Percentiles rank a stretch among this genome's conserved stretches.
Evolutionary conservation across 1,140 invertebrate genomes (phyloP).

Genomic region (Drosophila jambulina): DNA sequence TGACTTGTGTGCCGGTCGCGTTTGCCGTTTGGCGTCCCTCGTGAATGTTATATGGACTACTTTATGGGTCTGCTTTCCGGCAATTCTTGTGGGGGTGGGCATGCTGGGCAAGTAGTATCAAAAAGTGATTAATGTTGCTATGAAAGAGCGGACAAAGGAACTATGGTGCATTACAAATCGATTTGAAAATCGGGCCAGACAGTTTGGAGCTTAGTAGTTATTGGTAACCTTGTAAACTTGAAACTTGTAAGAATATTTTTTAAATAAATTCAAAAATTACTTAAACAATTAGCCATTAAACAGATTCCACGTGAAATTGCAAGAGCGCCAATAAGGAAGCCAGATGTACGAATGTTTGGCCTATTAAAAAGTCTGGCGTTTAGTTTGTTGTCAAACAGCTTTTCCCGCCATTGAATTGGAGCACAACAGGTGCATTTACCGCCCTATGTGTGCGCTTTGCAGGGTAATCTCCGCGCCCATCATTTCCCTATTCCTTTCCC

Average conservation of each 20-base stretch:
- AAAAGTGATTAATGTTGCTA: not conserved
- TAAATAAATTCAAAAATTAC: too few relatives aligned
- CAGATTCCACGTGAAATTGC: not conserved
- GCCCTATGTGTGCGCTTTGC: not conserved
- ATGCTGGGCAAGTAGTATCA: not conserved
- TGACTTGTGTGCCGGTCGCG: conserved; percentile 24
- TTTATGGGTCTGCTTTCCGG: conserved; percentile 16
- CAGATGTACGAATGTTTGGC: not conserved
- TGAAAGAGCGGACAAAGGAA: not conserved
- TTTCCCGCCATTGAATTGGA: not conserved
- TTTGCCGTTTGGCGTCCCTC: conserved; percentile 8
- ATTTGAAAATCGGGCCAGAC: not conserved
- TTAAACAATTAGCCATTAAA: not conserved
- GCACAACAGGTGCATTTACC: not conserved
- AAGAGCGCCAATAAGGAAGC: not conserved
- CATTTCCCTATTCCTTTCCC: not conserved
- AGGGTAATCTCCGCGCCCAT: conserved; percentile 7
- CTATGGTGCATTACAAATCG: not conserved
- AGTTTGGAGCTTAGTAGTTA: not conserved
- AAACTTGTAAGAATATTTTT: not conserved
- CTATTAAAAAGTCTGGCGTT: not conserved
- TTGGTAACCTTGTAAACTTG: not conserved
- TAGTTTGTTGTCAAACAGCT: conserved; percentile 9
- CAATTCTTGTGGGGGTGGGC: not conserved
- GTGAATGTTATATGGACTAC: conserved; percentile 22